Evolutionary conservation across 2,113 vertebrate species (phyloP).

Genomic region (Alectura lathami): DNA sequence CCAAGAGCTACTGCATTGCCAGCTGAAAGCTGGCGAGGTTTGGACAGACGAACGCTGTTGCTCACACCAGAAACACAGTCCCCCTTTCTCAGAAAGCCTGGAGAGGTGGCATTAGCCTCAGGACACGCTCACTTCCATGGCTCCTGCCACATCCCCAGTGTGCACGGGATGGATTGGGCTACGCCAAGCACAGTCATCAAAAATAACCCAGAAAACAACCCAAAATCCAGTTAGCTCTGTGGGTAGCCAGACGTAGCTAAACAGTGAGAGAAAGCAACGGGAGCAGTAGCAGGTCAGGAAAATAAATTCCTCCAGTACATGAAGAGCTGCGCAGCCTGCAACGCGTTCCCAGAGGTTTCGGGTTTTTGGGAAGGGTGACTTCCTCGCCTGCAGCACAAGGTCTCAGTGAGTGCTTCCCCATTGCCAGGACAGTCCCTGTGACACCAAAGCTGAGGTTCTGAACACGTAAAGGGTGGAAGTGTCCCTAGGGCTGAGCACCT

Average conservation of each 20-base stretch:
- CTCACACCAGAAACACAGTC: not conserved
- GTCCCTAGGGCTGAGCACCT: not conserved
- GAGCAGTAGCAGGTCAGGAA: not conserved
- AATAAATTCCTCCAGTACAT: accelerated
- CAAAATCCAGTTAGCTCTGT: not conserved
- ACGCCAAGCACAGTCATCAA: accelerated
- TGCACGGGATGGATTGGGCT: not conserved
- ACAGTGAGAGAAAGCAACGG: not conserved
- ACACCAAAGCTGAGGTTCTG: too few relatives aligned
- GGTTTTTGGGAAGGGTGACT: not conserved
- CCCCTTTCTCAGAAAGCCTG: not conserved
- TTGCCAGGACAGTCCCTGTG: not conserved
- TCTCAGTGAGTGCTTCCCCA: not conserved
- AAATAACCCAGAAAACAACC: not conserved
- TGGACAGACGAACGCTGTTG: not conserved
- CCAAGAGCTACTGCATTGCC: not conserved
- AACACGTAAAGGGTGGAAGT: not conserved
- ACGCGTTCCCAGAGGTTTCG: accelerated
- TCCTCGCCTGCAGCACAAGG: not conserved
- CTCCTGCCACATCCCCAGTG: too few relatives aligned
- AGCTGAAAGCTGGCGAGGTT: not conserved
- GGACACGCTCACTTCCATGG: accelerated
- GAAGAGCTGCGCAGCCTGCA: not conserved
- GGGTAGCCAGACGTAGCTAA: not conserved
- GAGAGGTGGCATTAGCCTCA: accelerated